Evolutionary conservation across 2,113 vertebrate genomes (phyloP).

Genomic region (Kryptolebias marmoratus): DNA sequence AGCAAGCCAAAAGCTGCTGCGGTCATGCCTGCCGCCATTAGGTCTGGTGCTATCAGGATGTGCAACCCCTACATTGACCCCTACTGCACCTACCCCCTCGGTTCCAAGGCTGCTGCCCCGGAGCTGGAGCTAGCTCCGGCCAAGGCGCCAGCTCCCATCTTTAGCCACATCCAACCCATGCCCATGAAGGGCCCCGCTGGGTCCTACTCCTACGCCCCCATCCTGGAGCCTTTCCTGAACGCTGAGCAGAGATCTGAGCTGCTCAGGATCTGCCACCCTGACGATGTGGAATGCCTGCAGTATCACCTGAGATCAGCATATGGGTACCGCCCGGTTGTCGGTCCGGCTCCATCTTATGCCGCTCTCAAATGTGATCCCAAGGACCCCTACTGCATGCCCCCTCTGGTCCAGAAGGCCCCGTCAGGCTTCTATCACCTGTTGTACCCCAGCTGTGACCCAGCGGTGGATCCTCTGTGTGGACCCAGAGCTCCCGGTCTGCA

Average conservation of each 20-base stretch:
- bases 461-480: slow-evolving; percentile 75
- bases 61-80: slow-evolving; percentile 83
- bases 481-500: slow-evolving; percentile 53
- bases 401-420: slow-evolving; percentile 69
- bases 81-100: slow-evolving; percentile 71
- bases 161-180: slow-evolving; percentile 65
- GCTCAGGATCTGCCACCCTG: slow-evolving; percentile 79
- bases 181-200: slow-evolving; percentile 64
- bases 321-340: slow-evolving; percentile 75
- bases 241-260: slow-evolving; percentile 75
- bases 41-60: slow-evolving; percentile 60
- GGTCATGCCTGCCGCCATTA: slow-evolving; percentile 75
- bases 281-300: slow-evolving; percentile 82
- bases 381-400: slow-evolving; percentile 78
- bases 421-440: slow-evolving; percentile 73
- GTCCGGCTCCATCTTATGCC: slow-evolving; percentile 74
- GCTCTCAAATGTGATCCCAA: slow-evolving; percentile 78
- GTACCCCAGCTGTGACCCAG: slow-evolving; percentile 77
- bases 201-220: slow-evolving; percentile 73
- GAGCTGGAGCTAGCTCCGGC: slow-evolving; percentile 54
- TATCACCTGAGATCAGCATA: slow-evolving; percentile 82
- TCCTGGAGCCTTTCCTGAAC: slow-evolving; percentile 77
- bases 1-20: slow-evolving; percentile 79
- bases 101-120: slow-evolving; percentile 34
- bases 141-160: slow-evolving; percentile 66